These are phyloP conservation scores for Callithrix jacchus DNA, from an alignment of 2,113 vertebrate genomes.

Conservation along the genomic window DNA sequence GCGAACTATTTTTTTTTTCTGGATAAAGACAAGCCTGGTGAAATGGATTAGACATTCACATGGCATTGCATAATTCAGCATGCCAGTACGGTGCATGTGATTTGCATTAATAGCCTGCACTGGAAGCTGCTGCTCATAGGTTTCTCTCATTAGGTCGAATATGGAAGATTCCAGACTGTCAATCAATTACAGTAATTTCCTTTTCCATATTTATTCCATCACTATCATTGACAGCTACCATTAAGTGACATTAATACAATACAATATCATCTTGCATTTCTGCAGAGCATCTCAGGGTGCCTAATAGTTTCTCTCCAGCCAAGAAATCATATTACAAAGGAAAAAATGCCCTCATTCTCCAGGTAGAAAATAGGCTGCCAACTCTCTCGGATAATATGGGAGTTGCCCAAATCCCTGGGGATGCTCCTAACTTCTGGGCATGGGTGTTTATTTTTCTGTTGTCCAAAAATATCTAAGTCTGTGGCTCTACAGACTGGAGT, in stretches of 20 bases:
- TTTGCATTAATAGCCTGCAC: constrained; percentile 87
- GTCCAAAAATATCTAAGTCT: not conserved
- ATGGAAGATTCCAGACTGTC: constrained; percentile 87
- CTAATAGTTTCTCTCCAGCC: constrained; percentile 68
- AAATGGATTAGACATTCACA: constrained; percentile 83
- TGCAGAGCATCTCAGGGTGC: constrained; percentile 75
- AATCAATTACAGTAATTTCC: constrained; percentile 89
- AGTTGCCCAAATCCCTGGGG: constrained; percentile 2
- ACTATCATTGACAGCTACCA: constrained; percentile 86
- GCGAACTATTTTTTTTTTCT: constrained; percentile 79
- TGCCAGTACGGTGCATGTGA: constrained; percentile 85
- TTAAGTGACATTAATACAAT: constrained; percentile 88
- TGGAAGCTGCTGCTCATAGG: constrained; percentile 80
- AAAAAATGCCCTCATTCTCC: constrained; percentile 52
- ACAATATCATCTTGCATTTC: constrained; percentile 83
- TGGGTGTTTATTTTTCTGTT: constrained; percentile 24
- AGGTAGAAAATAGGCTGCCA: not conserved
- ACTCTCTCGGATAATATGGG: not conserved
- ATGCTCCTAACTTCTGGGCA: not conserved
- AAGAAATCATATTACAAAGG: constrained; percentile 69
- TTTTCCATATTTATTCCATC: constrained; percentile 90
- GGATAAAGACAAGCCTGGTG: constrained; percentile 83
- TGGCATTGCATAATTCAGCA: constrained; percentile 86
- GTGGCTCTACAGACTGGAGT: not conserved
- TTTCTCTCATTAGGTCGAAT: constrained; percentile 85